Percentiles rank a stretch among this genome's conserved stretches.
Conservation (phyloP, 2,888 invertebrate species). For the Polymixis lichenea region DNA sequence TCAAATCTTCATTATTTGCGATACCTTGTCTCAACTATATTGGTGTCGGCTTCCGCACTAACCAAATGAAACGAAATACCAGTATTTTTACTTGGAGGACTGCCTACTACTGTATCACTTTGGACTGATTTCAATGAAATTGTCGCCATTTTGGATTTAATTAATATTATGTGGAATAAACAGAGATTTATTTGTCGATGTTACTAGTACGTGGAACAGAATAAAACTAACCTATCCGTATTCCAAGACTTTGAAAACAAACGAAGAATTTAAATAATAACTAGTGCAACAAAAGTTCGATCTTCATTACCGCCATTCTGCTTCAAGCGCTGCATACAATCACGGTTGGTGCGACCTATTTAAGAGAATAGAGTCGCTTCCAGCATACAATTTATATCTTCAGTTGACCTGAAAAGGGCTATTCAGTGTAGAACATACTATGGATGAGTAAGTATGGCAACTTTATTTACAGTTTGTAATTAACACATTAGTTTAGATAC, state of each 20-base stretch:
- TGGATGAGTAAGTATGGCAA: not conserved
- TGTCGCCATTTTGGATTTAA: not conserved
- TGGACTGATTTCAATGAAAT: not conserved
- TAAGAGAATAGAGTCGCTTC: slow-evolving; percentile 41
- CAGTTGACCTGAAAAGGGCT: slow-evolving; percentile 52
- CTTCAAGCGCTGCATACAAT: slow-evolving; percentile 45
- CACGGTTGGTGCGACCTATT: slow-evolving; percentile 42
- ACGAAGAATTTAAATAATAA: slow-evolving; percentile 28
- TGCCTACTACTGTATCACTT: no score
- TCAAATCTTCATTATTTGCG: no score
- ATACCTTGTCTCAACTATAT: no score
- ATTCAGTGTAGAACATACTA: slow-evolving; percentile 38
- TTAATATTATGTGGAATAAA: not conserved
- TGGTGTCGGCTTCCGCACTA: no score
- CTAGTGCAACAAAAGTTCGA: slow-evolving; percentile 34
- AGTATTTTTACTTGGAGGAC: no score
- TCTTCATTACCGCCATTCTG: slow-evolving; percentile 37
- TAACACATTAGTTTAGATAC: not conserved
- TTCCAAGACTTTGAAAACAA: slow-evolving; percentile 7
- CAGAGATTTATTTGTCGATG: not conserved
- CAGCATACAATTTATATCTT: slow-evolving; percentile 46
- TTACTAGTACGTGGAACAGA: not conserved
- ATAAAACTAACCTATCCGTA: not conserved
- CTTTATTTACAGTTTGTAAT: not conserved
- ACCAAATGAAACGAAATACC: no score